These are phyloP conservation scores for Drosophila pegasa DNA, from an alignment of 2,888 invertebrate species.

Conservation along the genomic window DNA sequence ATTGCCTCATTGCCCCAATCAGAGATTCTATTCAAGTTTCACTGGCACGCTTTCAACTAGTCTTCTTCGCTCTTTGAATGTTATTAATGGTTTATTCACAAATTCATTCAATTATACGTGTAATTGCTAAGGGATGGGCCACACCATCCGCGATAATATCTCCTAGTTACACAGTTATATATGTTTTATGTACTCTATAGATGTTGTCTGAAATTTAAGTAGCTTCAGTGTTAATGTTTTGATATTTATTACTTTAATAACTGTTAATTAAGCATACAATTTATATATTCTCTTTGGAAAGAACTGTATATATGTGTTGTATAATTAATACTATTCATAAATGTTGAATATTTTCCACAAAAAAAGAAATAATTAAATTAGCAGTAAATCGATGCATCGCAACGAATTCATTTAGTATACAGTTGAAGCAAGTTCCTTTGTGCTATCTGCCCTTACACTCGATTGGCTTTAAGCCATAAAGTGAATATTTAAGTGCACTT, in stretches of 20 bases:
- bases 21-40: background rate
- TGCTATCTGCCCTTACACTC: background rate
- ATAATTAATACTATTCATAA: background rate
- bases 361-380: background rate
- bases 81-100: background rate
- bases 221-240: background rate
- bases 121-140: background rate
- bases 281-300: background rate
- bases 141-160: background rate
- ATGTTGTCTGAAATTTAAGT: background rate
- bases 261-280: background rate
- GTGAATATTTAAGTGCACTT: slow-evolving; percentile 1
- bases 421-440: background rate
- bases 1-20: slow-evolving; percentile 4
- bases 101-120: background rate
- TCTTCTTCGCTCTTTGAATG: background rate
- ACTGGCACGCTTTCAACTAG: background rate
- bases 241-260: background rate
- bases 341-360: no score
- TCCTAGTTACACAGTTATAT: background rate
- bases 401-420: background rate
- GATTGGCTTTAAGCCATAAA: slow-evolving; percentile 6
- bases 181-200: background rate
- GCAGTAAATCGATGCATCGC: background rate
- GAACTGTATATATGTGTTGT: background rate